Evolutionary conservation across 2,113 vertebrate species (phyloP).

Genomic region (Dasyornis broadbenti): DNA sequence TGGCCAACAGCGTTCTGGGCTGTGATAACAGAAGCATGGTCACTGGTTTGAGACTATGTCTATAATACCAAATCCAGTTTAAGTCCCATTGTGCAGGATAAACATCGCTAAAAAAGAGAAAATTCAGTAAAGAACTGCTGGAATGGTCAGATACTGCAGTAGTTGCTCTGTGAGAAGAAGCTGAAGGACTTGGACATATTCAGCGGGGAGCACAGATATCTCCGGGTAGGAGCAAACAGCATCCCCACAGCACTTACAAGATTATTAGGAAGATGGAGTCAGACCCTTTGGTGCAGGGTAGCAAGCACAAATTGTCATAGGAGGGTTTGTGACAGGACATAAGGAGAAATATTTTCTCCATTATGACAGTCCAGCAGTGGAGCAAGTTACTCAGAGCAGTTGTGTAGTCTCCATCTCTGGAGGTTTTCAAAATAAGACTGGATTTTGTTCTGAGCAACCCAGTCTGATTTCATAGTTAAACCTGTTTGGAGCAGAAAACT

Average conservation of each 20-base stretch:
- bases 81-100: neutral
- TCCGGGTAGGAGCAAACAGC: neutral
- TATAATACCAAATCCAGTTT: neutral
- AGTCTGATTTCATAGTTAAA: neutral
- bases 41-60: neutral
- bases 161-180: neutral
- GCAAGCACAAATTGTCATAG: neutral
- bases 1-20: neutral
- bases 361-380: neutral
- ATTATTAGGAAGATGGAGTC: neutral
- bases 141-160: neutral
- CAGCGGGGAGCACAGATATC: neutral
- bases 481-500: neutral
- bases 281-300: neutral
- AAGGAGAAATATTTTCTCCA: neutral
- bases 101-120: neutral
- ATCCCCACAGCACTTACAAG: neutral
- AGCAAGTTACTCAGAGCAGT: neutral
- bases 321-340: neutral
- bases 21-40: neutral
- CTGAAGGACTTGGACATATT: neutral
- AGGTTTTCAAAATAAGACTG: neutral
- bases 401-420: neutral
- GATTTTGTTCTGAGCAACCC: neutral
- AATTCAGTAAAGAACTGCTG: neutral